Conservation (phyloP, 1,140 invertebrate genomes). For the Pemphigus obesinymphae region DNA sequence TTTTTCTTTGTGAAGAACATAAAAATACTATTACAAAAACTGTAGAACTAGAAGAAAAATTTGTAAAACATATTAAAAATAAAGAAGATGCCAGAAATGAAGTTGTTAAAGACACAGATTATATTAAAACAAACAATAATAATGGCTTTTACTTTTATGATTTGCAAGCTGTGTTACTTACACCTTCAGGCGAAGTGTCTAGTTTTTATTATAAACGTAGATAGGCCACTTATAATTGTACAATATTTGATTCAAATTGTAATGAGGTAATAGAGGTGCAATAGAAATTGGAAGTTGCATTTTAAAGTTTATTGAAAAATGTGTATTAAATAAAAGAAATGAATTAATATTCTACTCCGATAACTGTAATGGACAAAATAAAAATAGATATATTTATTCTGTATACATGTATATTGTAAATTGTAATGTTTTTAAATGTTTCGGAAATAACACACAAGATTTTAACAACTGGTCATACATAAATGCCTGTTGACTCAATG, state of each 20-base stretch:
- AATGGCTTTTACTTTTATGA: background rate
- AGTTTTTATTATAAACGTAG: background rate
- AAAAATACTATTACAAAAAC: too few relatives aligned
- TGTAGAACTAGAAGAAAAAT: too few relatives aligned
- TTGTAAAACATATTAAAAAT: too few relatives aligned
- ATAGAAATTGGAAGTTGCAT: background rate
- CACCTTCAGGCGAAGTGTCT: background rate
- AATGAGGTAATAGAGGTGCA: background rate
- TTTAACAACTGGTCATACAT: background rate
- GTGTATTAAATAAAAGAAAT: background rate
- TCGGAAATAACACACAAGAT: background rate
- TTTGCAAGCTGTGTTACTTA: background rate
- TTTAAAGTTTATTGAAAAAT: background rate
- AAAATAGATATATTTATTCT: too few relatives aligned
- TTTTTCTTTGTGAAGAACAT: background rate
- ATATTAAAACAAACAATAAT: background rate
- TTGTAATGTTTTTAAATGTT: background rate
- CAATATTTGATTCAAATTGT: background rate
- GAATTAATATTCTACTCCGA: background rate
- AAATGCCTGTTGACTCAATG: background rate
- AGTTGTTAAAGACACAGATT: background rate
- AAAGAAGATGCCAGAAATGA: background rate
- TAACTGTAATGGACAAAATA: background rate
- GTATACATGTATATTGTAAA: background rate
- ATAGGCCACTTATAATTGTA: background rate